Evolutionary conservation across 2,888 invertebrate species (phyloP).

Genomic region (Volucella bombylans): DNA sequence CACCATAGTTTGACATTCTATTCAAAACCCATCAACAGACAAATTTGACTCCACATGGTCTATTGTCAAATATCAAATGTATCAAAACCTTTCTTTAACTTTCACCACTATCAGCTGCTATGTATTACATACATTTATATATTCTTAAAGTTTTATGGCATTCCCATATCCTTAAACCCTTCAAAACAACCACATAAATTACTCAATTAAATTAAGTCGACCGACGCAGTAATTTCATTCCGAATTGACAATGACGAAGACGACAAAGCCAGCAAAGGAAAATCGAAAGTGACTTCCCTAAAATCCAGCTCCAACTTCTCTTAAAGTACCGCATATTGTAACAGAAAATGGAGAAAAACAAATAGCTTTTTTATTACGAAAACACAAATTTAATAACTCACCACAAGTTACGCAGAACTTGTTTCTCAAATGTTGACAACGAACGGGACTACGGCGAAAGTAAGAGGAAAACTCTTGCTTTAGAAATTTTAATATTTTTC

Average conservation of each 20-base stretch:
- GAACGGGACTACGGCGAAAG: slow-evolving; percentile 8
- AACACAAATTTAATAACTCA: slow-evolving; percentile 61
- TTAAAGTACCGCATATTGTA: neutral
- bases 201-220: slow-evolving; percentile 70
- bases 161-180: slow-evolving; percentile 13
- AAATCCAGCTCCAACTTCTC: slow-evolving; percentile 20
- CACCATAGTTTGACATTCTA: neutral
- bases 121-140: neutral
- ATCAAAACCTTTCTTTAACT: neutral
- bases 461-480: slow-evolving; percentile 21
- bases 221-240: slow-evolving; percentile 54
- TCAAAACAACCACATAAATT: slow-evolving; percentile 67
- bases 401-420: slow-evolving; percentile 26
- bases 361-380: slow-evolving; percentile 17
- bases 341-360: slow-evolving; percentile 9
- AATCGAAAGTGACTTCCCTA: neutral
- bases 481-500: slow-evolving; percentile 62
- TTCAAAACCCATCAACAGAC: slow-evolving; percentile 11
- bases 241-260: slow-evolving; percentile 47
- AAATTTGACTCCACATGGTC: slow-evolving; percentile 21
- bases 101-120: neutral
- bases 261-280: slow-evolving; percentile 1
- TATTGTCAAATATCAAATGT: slow-evolving; percentile 3
- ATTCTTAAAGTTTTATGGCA: slow-evolving; percentile 29
- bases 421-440: slow-evolving; percentile 29